Evolutionary conservation across 23 tunicate genomes (phyloP).

Genomic region (Ciona savignyi): DNA sequence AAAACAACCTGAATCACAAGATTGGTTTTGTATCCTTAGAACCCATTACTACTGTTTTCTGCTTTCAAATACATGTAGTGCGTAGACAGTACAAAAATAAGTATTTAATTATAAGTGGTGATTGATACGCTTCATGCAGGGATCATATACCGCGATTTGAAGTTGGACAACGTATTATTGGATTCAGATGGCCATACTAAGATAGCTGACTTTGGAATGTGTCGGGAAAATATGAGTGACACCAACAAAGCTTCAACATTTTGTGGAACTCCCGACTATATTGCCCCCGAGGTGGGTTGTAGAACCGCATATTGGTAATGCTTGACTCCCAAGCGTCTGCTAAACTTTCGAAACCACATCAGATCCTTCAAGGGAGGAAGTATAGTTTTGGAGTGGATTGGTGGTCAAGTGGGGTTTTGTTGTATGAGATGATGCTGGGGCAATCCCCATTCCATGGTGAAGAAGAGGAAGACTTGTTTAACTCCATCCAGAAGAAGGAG

Average conservation of each 20-base stretch:
- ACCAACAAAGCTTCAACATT: conserved; percentile 83
- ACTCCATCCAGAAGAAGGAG: conserved; percentile 59
- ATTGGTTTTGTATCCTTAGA: too few relatives aligned
- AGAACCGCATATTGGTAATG: neutral
- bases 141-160: conserved; percentile 93
- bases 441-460: conserved; percentile 98
- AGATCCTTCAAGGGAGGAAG: conserved; percentile 68
- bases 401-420: conserved; percentile 94
- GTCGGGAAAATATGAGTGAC: conserved; percentile 77
- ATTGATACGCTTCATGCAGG: too few relatives aligned
- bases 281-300: conserved; percentile 83
- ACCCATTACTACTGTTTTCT: too few relatives aligned
- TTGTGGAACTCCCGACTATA: conserved; percentile 99
- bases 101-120: too few relatives aligned
- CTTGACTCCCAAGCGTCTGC: neutral
- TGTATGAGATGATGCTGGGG: conserved; percentile 97
- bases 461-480: conserved; percentile 83
- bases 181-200: conserved; percentile 89
- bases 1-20: too few relatives aligned
- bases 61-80: too few relatives aligned
- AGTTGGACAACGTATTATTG: conserved; percentile 91
- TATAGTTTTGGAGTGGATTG: conserved; percentile 96
- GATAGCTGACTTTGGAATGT: conserved; percentile 99
- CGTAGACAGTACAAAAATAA: too few relatives aligned
- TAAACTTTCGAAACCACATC: too few relatives aligned